Evolutionary conservation across 2,113 vertebrate species (phyloP).

Genomic region (Neolamprologus sp.): DNA sequence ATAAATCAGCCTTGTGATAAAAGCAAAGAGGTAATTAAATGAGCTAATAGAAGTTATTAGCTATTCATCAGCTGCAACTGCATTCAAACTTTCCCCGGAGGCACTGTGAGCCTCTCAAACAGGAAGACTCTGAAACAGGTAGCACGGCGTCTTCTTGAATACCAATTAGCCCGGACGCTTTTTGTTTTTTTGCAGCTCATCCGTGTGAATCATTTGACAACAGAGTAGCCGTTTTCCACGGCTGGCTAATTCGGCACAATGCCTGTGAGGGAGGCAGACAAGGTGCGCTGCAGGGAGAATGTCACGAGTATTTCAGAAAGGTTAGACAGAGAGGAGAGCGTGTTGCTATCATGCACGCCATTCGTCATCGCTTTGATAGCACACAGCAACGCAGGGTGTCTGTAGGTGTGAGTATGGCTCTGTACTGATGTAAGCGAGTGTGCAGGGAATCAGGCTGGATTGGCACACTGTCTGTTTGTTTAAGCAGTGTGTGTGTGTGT

Average conservation of each 20-base stretch:
- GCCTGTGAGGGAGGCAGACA: slow-evolving; percentile 2
- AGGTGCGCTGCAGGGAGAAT: slow-evolving; percentile 14
- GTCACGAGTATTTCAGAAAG: slow-evolving; percentile 42
- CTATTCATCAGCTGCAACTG: slow-evolving; percentile 31
- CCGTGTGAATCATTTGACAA: slow-evolving; percentile 48
- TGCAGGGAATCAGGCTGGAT: not conserved
- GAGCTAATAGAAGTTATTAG: slow-evolving; percentile 50
- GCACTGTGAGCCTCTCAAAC: not conserved
- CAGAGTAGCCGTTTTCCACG: slow-evolving; percentile 28
- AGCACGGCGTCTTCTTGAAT: not conserved
- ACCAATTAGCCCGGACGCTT: slow-evolving; percentile 21
- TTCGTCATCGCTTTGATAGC: slow-evolving; percentile 26
- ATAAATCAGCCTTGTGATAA: slow-evolving; percentile 23
- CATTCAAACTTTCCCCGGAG: slow-evolving; percentile 19
- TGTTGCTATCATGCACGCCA: not conserved
- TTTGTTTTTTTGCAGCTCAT: not conserved
- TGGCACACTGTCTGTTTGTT: not conserved
- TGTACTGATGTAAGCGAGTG: not conserved
- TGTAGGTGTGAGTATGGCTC: not conserved
- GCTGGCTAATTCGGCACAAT: slow-evolving; percentile 31
- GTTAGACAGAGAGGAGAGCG: slow-evolving; percentile 29
- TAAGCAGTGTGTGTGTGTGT: not conserved
- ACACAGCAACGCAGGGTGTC: not conserved
- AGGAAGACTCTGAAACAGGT: slow-evolving; percentile 34
- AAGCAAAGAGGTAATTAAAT: slow-evolving; percentile 45